Evolutionary conservation across 2,797 vertebrate genomes (phyloP), one percentile per base, ranked within the genome.

Genomic region (Amblyraja radiata): DNA sequence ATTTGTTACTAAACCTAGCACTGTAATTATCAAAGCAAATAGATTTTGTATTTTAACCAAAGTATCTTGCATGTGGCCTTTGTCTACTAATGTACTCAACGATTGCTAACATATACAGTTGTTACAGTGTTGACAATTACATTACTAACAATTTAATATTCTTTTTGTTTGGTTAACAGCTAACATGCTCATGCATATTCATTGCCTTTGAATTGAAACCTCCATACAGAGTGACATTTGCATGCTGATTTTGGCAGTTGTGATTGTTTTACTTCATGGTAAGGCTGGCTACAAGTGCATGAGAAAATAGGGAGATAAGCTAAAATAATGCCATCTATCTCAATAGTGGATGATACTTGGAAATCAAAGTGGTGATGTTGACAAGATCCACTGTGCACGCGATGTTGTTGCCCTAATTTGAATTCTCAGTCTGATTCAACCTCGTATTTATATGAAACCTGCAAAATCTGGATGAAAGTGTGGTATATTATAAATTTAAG

Each of bases 211-310:
- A 74, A 91, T 91, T 32, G 74, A 28, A 28, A 21, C 39, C 74
- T 7, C 90, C 6, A 74, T 92, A 54, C 90, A 71, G 36, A 54
- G 71, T 92, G 90, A n/a, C 71, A 10, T 46, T 92, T 92, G 71
- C 90, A 92, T 74, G 90, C 90, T 90, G 86, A 71, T 90, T 90
- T 90, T 90, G 86, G 86, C 65, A 74, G 90, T 92, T 92, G 58
- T 76, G 4, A 68, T 73, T 73, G 2, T 92, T 90, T 74, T 54
- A 74, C 90, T 46, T 76, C 39, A 36, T 54, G 90, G 90, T 74
- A 92, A 92, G 90, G 71, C 74, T 92, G 71, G 71, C 36, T 76
- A 32, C 36, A 46, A 54, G 39, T 92, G 21, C 25, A 23, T 54
- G 36, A 74, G 54, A 92, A 46, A 25, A 58, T 1, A 71, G 23